A percentile compares a stretch with the other conserved stretches of the same genome.
These are phyloP conservation scores for Scaptomyza cyrtandrae DNA, from an alignment of 2,888 invertebrate species.

Conservation along the genomic window DNA sequence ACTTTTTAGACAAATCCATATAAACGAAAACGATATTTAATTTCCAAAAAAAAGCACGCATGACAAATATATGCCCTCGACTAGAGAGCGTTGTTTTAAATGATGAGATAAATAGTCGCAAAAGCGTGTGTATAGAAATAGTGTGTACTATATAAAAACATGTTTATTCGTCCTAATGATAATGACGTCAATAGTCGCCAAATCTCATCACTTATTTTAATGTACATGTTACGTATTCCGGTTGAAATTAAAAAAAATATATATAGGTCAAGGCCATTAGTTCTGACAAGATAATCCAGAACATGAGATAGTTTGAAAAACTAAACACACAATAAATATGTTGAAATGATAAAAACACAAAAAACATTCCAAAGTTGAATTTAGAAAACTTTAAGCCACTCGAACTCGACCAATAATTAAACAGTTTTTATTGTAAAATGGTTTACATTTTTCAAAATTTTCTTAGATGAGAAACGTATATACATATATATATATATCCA, in stretches of 20 bases:
- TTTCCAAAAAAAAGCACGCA: not conserved
- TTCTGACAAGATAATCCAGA: constrained; percentile 1
- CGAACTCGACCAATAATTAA: constrained; percentile 6
- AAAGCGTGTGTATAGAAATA: not conserved
- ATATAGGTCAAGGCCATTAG: constrained; percentile 80
- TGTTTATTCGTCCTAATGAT: not conserved
- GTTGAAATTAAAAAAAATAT: constrained; percentile 17
- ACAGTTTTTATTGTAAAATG: constrained; percentile 24
- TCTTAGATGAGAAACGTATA: not conserved
- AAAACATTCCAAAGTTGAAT: not conserved
- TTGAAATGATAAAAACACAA: not conserved
- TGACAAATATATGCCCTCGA: not conserved
- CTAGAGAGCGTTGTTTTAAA: too few species aligned
- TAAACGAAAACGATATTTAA: too few species aligned
- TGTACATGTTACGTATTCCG: constrained; percentile 7
- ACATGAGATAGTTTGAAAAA: not conserved
- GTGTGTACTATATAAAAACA: not conserved
- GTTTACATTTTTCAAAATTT: constrained; percentile 23
- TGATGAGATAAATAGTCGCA: not conserved
- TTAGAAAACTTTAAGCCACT: not conserved
- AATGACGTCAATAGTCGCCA: not conserved
- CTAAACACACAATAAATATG: not conserved
- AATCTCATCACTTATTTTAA: constrained; percentile 4
- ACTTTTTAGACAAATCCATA: too few species aligned
- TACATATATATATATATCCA: constrained; percentile 3